Base-by-base conservation (phyloP, 2,888 invertebrate species). In the Dynastes grantii region DNA sequence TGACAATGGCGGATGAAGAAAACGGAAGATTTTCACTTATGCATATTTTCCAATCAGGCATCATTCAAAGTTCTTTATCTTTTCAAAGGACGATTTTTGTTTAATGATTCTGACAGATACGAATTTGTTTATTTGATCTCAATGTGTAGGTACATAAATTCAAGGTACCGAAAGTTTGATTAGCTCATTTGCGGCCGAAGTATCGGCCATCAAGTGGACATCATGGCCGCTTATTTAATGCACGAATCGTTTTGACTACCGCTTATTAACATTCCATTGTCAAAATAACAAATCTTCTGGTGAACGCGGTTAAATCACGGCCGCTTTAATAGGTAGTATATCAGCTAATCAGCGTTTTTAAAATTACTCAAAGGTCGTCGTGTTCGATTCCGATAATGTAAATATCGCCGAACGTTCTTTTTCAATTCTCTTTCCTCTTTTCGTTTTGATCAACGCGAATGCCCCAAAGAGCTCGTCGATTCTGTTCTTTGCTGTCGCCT, bases 221-320 rank as follows among this genome's bases (percentile, higher is more conserved):
- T 70, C 70, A 32, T 4, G 37, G 29, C n/a, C 71, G 29, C 55
- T 29, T 55, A 37, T 71, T 71, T 55, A 5, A 32, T 32, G 71
- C 32, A 6, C 16, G 45, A 22, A 67, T 45, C 45, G 32, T 27
- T 67, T 49, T 55, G 55, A 55, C 55, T 55, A 55, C 55, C 32
- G 55, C 71, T 71, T 27, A 71, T 71, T 71, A 71, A 71, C 55
- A 71, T 71, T 71, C 71, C 71, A 32, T 55, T 71, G 53, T 71
- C 71, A 55, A 53, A 71, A 55, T 55, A 55, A 71, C 55, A 71
- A 71, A 55, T 71, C 71, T 29, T 6, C 55, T 37, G 16, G 71
- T 32, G 71, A 55, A 53, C 32, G 55, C 71, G 53, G 55, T 55
- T 53, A 71, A 71, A 71, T 71, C 70, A 71, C 70, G 32, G 55